Evolutionary conservation across 2,888 invertebrate genomes (phyloP).

Genomic region (Drosophila paranaensis): DNA sequence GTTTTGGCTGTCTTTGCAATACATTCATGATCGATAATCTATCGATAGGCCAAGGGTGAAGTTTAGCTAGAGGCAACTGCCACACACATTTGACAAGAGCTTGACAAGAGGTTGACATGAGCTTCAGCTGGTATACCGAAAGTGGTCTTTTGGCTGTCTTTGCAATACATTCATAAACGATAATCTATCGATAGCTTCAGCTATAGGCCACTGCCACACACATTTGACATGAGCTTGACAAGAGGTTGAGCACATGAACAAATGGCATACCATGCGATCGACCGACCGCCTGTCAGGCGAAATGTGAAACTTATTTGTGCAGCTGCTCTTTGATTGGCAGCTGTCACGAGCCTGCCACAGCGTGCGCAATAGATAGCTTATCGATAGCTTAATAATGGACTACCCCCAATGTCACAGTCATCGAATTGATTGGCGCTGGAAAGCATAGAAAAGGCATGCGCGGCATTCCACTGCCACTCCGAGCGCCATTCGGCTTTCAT

Average conservation of each 20-base stretch:
- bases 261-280: background rate
- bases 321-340: background rate
- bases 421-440: constrained; percentile 14
- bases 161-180: background rate
- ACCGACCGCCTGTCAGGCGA: background rate
- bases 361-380: constrained; percentile 11
- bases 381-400: constrained; percentile 11
- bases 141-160: no score
- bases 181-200: background rate
- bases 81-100: background rate
- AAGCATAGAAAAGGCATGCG: constrained; percentile 4
- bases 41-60: background rate
- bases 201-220: background rate
- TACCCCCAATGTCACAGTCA: constrained; percentile 19
- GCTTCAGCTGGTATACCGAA: background rate
- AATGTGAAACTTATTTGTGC: constrained; percentile 4
- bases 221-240: constrained; percentile 4
- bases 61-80: background rate
- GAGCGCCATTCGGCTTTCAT: constrained; percentile 15
- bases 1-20: background rate
- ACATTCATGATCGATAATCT: background rate
- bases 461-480: constrained; percentile 4
- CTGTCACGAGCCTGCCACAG: background rate
- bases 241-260: constrained; percentile 1
- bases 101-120: background rate